A percentile compares a stretch with the other conserved stretches of the same genome.
phyloP scores from a whole-genome alignment of 2,888 invertebrate genomes.

The Drosophila mimica region DNA sequence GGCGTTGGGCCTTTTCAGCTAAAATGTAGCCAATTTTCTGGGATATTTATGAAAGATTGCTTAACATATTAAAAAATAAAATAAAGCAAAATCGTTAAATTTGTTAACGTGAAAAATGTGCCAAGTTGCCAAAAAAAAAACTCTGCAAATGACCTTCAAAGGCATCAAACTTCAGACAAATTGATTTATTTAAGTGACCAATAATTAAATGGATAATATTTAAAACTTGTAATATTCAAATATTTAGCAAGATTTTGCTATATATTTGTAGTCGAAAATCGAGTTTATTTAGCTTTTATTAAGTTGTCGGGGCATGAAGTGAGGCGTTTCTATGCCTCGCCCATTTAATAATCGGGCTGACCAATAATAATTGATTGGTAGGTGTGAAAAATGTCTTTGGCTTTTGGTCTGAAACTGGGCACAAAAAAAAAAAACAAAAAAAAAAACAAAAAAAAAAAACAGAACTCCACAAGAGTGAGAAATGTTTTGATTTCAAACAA shows the following conservation, averaged over 20 bases:
- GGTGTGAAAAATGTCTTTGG: slow-evolving; percentile 47
- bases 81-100: not conserved
- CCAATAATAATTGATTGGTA: slow-evolving; percentile 32
- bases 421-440: not conserved
- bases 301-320: slow-evolving; percentile 26
- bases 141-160: not conserved
- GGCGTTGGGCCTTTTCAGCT: not conserved
- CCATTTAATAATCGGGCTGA: slow-evolving; percentile 16
- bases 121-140: not conserved
- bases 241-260: not conserved
- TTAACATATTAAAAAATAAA: not conserved
- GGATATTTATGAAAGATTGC: not conserved
- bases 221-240: not conserved
- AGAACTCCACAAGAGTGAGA: slow-evolving; percentile 38
- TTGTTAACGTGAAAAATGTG: not conserved
- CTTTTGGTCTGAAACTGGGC: not conserved
- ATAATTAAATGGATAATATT: not conserved
- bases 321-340: slow-evolving; percentile 15
- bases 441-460: not conserved
- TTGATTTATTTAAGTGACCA: not conserved
- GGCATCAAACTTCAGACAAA: not conserved
- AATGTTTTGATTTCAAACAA: slow-evolving; percentile 78
- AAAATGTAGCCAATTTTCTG: not conserved
- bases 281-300: slow-evolving; percentile 33
- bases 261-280: not conserved